Conservation (phyloP, 1,140 invertebrate genomes). For the Hirudo medicinalis region DNA sequence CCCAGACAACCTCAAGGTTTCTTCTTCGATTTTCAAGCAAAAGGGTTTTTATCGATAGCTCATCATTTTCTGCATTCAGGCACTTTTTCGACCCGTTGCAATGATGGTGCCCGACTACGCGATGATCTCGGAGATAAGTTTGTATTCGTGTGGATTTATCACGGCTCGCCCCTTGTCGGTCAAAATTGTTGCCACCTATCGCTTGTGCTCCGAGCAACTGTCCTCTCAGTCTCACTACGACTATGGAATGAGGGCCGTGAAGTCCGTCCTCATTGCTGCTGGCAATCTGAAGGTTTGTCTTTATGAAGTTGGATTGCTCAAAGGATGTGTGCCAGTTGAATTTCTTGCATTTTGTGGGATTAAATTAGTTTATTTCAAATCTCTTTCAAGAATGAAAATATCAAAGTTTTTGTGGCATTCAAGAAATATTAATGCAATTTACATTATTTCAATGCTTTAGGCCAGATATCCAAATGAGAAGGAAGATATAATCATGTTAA, state of each 20-base stretch:
- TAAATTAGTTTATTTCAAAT: background rate
- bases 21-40: background rate
- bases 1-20: slow-evolving; percentile 76
- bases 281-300: slow-evolving; percentile 47
- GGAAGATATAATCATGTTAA: slow-evolving; percentile 56
- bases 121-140: slow-evolving; percentile 78
- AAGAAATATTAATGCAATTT: too few species aligned
- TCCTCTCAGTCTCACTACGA: slow-evolving; percentile 90
- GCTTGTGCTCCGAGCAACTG: slow-evolving; percentile 80
- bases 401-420: background rate
- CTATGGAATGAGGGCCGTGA: slow-evolving; percentile 60
- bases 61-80: slow-evolving; percentile 16
- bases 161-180: slow-evolving; percentile 70
- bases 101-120: slow-evolving; percentile 97
- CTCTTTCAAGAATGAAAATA: background rate
- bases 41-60: background rate
- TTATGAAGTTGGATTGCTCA: background rate
- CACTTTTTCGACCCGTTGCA: slow-evolving; percentile 80
- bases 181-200: slow-evolving; percentile 86
- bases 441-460: slow-evolving; percentile 33
- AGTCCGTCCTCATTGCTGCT: slow-evolving; percentile 61
- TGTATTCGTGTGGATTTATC: slow-evolving; percentile 85
- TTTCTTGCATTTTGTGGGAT: too few species aligned
- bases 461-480: slow-evolving; percentile 65
- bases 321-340: background rate